Evolutionary conservation across 2,797 vertebrate species (phyloP), one percentile per base, ranked within the genome.

Genomic region (Phrynocephalus vlangalii): DNA sequence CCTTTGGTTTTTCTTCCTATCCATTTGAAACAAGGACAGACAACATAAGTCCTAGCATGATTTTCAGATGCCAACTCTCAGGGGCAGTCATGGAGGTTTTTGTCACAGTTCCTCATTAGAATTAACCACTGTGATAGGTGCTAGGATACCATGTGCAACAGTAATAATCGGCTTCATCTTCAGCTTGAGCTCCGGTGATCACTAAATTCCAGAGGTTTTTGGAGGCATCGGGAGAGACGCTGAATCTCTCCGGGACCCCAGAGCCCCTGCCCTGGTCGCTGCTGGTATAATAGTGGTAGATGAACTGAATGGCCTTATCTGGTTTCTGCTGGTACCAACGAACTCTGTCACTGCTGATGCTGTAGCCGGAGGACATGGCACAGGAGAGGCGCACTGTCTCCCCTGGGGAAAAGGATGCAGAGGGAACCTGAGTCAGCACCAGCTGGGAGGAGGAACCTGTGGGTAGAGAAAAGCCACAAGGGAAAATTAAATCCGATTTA

Each of bases 91-190:
- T 13, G 6, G 16, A 63, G 60, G 63, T 87, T 91, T 80, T 22
- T 86, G 83, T 87, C 66, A 79, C 30, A 33, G 60, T 90, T 92
- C 38, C 78, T 18, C 67, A 20, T 86, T 6, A 52, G 56, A 2
- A 26, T 66, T 44, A 13, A 22, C 33, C 84, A 87, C 88, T 50
- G 88, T 86, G 89, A 1, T 6, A 30, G 2, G 2, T 10, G 0
- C 50, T 52, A 52, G 50, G 10, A 13, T 48, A 15, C 73, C 44
- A 85, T 16, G 13, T 24, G 0, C 0, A 0, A 16, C 84, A 78
- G 13, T 56, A 79, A 85, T 85, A 86, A 11, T 18, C 48, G 0
- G 66, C 76, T 2, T 80, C 79, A 0, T 80, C 79, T 63, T 22
- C 79, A 24, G 8, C 0, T 28, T 63, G 79, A 33, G 30, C 18